phyloP scores from a whole-genome alignment of 2,797 vertebrate species.

The Spinibarbus caldwelli region DNA sequence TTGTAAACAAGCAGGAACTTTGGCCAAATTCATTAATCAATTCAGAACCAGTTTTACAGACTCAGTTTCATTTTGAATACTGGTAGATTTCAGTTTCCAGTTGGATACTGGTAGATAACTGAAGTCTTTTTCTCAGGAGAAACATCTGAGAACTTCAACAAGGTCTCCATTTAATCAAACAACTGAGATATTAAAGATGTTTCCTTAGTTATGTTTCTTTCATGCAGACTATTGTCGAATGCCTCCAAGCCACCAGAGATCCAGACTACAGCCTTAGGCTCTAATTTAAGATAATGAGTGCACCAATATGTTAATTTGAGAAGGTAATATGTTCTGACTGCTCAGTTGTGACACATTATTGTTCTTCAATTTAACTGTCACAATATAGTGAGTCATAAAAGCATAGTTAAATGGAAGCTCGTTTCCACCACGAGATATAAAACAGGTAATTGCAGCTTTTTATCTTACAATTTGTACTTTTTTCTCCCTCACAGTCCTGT shows the following conservation, averaged over 20 bases:
- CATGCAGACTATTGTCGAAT: neutral
- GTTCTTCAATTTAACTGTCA: neutral
- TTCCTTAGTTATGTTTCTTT: neutral
- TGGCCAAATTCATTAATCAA: neutral
- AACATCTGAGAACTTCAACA: neutral
- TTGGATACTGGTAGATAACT: too few species aligned
- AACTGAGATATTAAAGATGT: neutral
- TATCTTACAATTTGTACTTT: too few species aligned
- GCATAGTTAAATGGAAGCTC: neutral
- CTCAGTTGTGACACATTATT: neutral
- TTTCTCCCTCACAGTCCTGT: too few species aligned
- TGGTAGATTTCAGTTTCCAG: neutral
- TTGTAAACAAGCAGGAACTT: neutral
- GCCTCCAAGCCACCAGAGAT: neutral
- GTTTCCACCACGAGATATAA: neutral
- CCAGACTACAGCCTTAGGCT: neutral
- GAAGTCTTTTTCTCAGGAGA: neutral
- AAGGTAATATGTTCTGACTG: neutral
- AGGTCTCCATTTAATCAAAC: neutral
- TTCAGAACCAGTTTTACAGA: neutral
- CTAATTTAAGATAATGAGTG: neutral
- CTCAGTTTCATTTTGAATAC: neutral
- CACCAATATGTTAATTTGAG: neutral
- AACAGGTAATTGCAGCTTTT: too few species aligned
- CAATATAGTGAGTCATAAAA: neutral